Percentiles rank a stretch among this genome's conserved stretches.
phyloP scores from a whole-genome alignment of 2,888 invertebrate species.

The Ernsta delagoae region DNA sequence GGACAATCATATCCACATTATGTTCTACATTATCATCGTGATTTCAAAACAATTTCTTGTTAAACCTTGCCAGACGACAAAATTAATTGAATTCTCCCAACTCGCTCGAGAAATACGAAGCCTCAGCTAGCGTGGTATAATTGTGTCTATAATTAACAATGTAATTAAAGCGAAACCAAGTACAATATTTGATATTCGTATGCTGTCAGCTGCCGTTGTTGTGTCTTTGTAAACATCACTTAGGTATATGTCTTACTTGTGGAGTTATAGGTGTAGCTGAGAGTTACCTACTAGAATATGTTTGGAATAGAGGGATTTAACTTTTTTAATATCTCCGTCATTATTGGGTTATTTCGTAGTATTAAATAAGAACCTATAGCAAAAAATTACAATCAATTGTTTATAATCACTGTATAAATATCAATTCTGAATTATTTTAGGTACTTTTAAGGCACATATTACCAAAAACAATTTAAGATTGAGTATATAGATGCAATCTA shows the following conservation, averaged over 20 bases:
- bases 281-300: no score
- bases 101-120: conserved; percentile 1
- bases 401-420: no score
- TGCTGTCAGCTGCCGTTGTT: background rate
- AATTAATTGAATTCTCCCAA: conserved; percentile 4
- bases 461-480: no score
- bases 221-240: conserved; percentile 4
- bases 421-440: no score
- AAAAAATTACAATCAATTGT: no score
- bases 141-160: conserved; percentile 11
- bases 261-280: no score
- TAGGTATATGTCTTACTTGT: background rate
- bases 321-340: no score
- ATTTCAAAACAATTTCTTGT: conserved; percentile 6
- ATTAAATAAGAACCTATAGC: no score
- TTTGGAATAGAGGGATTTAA: no score
- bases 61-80: background rate
- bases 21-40: background rate
- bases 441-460: no score
- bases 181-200: conserved; percentile 8
- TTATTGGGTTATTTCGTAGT: no score
- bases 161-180: conserved; percentile 11
- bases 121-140: background rate
- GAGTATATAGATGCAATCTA: no score
- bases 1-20: background rate